Percentiles rank a stretch among this genome's conserved stretches.
phyloP scores from a whole-genome alignment of 2,113 vertebrate genomes.

The Arothron firmamentum region DNA sequence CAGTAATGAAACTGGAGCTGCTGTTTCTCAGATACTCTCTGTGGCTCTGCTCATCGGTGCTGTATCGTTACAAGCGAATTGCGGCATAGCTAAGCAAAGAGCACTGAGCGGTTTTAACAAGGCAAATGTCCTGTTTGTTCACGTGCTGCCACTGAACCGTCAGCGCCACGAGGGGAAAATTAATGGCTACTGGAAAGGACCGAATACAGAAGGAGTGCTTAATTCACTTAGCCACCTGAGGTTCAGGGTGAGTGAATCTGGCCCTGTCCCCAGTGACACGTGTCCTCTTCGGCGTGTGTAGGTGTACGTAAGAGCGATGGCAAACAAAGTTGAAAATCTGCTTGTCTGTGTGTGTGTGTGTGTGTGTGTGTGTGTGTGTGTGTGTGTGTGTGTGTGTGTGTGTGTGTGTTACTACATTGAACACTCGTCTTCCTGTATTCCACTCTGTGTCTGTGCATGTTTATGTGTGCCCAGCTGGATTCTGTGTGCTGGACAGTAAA shows the following conservation, averaged over 20 bases:
- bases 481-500: conserved; percentile 11
- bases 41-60: neutral
- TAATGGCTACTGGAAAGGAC: conserved; percentile 53
- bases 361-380: conserved; percentile 8
- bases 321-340: neutral
- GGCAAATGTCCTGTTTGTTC: conserved; percentile 31
- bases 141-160: conserved; percentile 42
- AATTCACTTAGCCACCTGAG: conserved; percentile 63
- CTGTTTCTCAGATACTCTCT: conserved; percentile 16
- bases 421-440: neutral
- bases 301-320: neutral
- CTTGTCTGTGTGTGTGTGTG: neutral
- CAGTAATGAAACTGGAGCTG: conserved; percentile 17
- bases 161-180: conserved; percentile 48
- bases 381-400: neutral
- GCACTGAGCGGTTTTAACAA: conserved; percentile 40
- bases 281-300: conserved; percentile 25
- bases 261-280: conserved; percentile 41
- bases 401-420: neutral
- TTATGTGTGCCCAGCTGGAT: conserved; percentile 7
- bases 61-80: conserved; percentile 12
- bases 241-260: conserved; percentile 49
- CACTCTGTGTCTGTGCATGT: neutral
- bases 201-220: conserved; percentile 48
- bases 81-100: conserved; percentile 10